phyloP scores from a whole-genome alignment of 64 coral and sea anemone species.

The Montipora foliosa region DNA sequence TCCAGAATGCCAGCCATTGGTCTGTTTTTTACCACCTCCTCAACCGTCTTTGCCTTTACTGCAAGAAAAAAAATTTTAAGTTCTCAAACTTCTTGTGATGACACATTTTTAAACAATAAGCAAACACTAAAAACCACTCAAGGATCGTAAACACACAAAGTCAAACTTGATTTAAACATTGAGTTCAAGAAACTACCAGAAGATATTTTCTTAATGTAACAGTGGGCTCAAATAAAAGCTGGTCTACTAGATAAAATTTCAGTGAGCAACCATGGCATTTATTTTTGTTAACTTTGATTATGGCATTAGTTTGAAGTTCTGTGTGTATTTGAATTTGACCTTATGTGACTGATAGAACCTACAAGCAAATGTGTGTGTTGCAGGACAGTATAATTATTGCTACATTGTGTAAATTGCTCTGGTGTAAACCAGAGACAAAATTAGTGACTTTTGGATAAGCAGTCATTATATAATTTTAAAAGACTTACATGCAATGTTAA shows the following conservation, averaged over 20 bases:
- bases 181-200: slow-evolving; percentile 15
- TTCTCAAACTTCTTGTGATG: background rate
- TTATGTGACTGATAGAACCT: slow-evolving; percentile 17
- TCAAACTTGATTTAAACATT: background rate
- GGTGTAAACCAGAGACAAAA: background rate
- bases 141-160: background rate
- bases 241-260: slow-evolving; percentile 7
- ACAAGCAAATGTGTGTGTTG: slow-evolving; percentile 1
- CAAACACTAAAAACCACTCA: background rate
- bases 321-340: slow-evolving; percentile 9
- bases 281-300: background rate
- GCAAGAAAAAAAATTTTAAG: background rate
- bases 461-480: slow-evolving; percentile 12
- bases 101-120: background rate
- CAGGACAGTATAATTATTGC: slow-evolving; percentile 10
- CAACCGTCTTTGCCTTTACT: slow-evolving; percentile 1
- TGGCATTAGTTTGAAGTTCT: slow-evolving; percentile 1
- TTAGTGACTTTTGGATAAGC: slow-evolving; percentile 7
- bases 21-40: background rate
- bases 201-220: slow-evolving; percentile 17
- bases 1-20: background rate
- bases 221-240: slow-evolving; percentile 14
- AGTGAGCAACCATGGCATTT: background rate
- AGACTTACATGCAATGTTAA: slow-evolving; percentile 19
- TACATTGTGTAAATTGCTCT: background rate